Evolutionary conservation across 2,888 invertebrate species (phyloP).

Genomic region (Mythimna ferrago): DNA sequence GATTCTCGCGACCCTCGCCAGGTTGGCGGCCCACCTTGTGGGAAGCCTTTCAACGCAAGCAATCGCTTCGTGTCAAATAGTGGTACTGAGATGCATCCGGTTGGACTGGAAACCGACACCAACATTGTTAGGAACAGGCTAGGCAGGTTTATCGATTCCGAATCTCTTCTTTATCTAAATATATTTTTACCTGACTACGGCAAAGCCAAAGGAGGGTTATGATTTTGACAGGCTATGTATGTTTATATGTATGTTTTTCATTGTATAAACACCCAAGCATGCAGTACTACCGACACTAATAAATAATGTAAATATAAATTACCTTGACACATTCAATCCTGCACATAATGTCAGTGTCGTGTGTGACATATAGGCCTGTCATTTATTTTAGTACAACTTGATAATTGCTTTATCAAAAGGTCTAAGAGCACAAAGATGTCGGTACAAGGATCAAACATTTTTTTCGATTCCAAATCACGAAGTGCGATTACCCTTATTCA

Average conservation of each 20-base stretch:
- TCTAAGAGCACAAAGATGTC: background rate
- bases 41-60: background rate
- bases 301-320: constrained; percentile 39
- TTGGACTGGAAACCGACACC: background rate
- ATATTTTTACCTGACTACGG: background rate
- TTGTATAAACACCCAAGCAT: background rate
- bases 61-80: background rate
- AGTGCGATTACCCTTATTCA: background rate
- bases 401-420: constrained; percentile 22
- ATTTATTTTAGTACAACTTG: background rate
- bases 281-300: background rate
- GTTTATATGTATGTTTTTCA: background rate
- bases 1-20: no score
- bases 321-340: constrained; percentile 38
- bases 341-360: constrained; percentile 13
- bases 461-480: background rate
- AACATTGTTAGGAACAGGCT: background rate
- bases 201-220: no score
- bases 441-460: background rate
- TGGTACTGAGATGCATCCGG: background rate
- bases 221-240: no score
- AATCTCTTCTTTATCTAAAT: background rate
- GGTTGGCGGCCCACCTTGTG: no score
- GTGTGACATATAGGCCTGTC: background rate
- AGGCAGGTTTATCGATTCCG: background rate